Base-by-base conservation (phyloP, 2,113 vertebrate genomes). In the Anolis sagrei region DNA sequence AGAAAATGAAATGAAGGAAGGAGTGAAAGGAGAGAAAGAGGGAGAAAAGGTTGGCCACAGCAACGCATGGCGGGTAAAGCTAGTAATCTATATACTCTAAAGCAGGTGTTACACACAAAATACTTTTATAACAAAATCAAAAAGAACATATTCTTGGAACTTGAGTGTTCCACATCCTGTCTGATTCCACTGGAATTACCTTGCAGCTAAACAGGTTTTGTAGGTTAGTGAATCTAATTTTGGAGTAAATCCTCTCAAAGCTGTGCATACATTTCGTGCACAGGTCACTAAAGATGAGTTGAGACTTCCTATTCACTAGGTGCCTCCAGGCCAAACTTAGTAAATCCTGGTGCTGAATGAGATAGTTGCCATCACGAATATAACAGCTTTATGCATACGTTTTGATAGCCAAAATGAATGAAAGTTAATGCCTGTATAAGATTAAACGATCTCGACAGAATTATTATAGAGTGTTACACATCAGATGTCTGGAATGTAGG, bases 401-500 rank as follows among this genome's bases (percentile, higher is more conserved):
- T 83, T 74, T 84, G 77, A 84, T 61, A 86, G 27, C 16, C 0
- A 54, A 69, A n/a, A 49, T 81, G 76, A 77, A 86, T 81, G 72
- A 70, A 83, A 86, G 68, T 21, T 34, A 87, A 18, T 78, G 80
- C 80, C 73, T 81, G 72, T 10, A 62, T 77, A 21, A 86, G 64
- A 5, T 81, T 74, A 75, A 54, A 78, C 32, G 61, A 61, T 14
- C 73, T 79, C 58, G 82, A 79, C 25, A 81, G 66, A 79, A 89
- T 88, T 85, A 83, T 70, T 7, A 19, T 69, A 51, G 39, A 39
- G 58, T 84, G 48, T 58, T 86, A 62, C 21, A 90, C 81, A 86
- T 78, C n/a, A 81, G 16, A 69, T 74, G 83, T 83, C 80, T 78
- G 66, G 66, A 87, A 85, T 83, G 58, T 48, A 83, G 61, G 49